Base-by-base conservation (phyloP, 2,113 vertebrate species). In the Pterocles gutturalis region DNA sequence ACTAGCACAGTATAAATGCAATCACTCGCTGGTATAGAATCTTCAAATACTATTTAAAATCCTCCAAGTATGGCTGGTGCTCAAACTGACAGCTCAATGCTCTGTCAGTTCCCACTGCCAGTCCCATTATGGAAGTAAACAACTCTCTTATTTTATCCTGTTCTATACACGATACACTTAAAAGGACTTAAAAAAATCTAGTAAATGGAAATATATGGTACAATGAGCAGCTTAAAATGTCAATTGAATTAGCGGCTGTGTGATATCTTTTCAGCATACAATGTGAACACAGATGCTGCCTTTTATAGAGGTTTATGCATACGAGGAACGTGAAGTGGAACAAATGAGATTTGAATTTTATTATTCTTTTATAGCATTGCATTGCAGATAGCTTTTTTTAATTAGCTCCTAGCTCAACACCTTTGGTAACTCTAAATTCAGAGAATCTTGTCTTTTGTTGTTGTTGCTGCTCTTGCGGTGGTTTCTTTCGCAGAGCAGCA, bases 261-360 rank as follows among this genome's bases (percentile, higher is more conserved):
- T 72, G 90, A 28, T 87, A 86, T 89, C 61, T 87, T 94, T 89
- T 81, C 92, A 95, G 58, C 89, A 89, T 95, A 93, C 72, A 80
- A 75, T 62, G 65, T 73, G 96, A 93, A 90, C 79, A 94, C 94
- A 97, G 61, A 91, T 97, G 94, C 72, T 49, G 48, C 72, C 66
- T 95, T 96, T 98, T 97, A 96, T 94, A 97, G 96, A 97, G 96
- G 62, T 73, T 96, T 96, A 94, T 93, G 97, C 96, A 88, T 89
- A 95, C 28, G 1, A 88, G 92, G 87, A 98, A 95, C 87, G 71
- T 69, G 95, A 96, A 98, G 98, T 91, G 96, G 98, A 98, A 97
- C 98, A 97, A 98, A 98, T 96, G 98, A 98, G 97, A 98, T 97
- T 97, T 97, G 96, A 87, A 96, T 97, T 98, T 98, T 98, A 98